Evolutionary conservation across 2,888 invertebrate species (phyloP), one percentile per base, ranked within the genome.

Genomic region (Neoascia interrupta): DNA sequence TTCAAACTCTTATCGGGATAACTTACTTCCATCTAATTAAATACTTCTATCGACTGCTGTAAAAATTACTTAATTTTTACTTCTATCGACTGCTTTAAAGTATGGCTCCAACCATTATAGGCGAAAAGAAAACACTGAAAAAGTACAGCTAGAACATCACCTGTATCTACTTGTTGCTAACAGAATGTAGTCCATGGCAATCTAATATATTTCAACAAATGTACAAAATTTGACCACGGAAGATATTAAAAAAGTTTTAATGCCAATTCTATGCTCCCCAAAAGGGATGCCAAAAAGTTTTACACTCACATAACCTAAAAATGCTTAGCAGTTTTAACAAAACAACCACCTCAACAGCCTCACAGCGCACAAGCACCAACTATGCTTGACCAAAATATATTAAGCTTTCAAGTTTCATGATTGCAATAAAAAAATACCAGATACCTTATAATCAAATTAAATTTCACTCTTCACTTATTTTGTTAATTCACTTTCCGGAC

Each of bases 401-500:
- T 56, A 31, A 4, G 39, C 18, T 41, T 39, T 31, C 41, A 56
- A 56, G 28, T 31, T 56, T 18, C 13, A 28, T n/a, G n/a, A n/a
- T n/a, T n/a, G n/a, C n/a, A 16, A 2, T 0, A 26, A 18, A 39
- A n/a, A 1, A 10, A 11, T 2, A 19, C 13, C 2, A 3, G 15
- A 11, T 18, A 1, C 11, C 2, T 37, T 23, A 16, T 47, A 53
- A 41, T 43, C 21, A 43, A 58, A 58, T 58, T 58, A 56, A 63
- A 54, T 51, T 13, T 39, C 28, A 19, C 21, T 54, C 28, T 45
- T 15, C 19, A 73, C 60, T 60, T 37, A 74, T 60, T 74, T 74
- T 53, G 74, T 74, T 60, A 60, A 74, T 74, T 60, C 60, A 74
- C 68, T 68, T 68, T 31, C 53, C n/a, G 34, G 28, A 66, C 37